Percentiles rank a stretch among this genome's conserved stretches.
Evolutionary conservation across 2,797 vertebrate genomes (phyloP).

Genomic region (Apogon hyalosoma): DNA sequence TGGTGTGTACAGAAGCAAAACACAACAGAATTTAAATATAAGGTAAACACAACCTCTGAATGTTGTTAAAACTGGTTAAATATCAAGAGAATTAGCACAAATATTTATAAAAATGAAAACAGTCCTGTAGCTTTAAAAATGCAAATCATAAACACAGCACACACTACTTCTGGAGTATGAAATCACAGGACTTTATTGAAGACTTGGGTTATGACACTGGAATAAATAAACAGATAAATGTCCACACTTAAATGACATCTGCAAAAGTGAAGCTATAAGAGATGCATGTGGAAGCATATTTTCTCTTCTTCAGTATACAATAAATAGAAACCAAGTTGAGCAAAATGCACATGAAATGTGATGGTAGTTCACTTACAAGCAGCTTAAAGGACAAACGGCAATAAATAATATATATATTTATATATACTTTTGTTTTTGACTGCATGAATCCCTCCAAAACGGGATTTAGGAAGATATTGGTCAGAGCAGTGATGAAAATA

Average conservation of each 20-base stretch:
- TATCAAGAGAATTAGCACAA: background rate
- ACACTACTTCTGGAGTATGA: conserved; percentile 83
- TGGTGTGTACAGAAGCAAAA: background rate
- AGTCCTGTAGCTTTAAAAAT: background rate
- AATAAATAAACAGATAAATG: conserved; percentile 98
- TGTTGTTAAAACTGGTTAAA: background rate
- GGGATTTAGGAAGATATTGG: conserved; percentile 67
- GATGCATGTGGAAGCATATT: conserved; percentile 80
- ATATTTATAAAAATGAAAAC: background rate
- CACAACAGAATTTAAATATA: background rate
- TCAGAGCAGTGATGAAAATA: conserved; percentile 77
- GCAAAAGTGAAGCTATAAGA: conserved; percentile 84
- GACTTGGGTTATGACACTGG: conserved; percentile 92
- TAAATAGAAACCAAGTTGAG: conserved; percentile 90
- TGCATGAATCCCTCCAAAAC: conserved; percentile 76
- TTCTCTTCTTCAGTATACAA: conserved; percentile 85
- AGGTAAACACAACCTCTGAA: too few relatives aligned
- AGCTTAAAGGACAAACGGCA: conserved; percentile 82
- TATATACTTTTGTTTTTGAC: conserved; percentile 59
- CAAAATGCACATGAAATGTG: conserved; percentile 79
- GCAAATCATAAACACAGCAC: conserved; percentile 23
- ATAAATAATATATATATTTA: conserved; percentile 87
- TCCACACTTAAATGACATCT: conserved; percentile 85
- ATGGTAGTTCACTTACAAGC: conserved; percentile 77
- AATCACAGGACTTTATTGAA: conserved; percentile 94